A percentile compares a stretch with the other conserved stretches of the same genome.
phyloP scores from a whole-genome alignment of 2,888 invertebrate species.

The Teleogryllus oceanicus region DNA sequence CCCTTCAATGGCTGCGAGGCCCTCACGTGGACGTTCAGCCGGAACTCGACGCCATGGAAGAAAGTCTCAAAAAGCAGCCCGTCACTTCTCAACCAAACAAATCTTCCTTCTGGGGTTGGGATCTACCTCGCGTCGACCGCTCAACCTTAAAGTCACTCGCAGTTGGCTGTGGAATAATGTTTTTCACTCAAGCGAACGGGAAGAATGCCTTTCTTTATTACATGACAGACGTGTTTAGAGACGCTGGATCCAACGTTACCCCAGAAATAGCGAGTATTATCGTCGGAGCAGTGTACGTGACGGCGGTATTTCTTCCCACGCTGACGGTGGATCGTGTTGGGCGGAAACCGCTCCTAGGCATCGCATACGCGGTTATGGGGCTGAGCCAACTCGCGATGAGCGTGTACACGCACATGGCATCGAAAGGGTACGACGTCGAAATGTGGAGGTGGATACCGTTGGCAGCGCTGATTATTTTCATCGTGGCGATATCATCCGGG shows the following conservation, averaged over 20 bases:
- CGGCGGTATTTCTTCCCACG: not conserved
- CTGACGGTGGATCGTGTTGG: not conserved
- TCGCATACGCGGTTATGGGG: not conserved
- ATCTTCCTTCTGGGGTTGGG: not conserved
- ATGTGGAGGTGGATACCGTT: not conserved
- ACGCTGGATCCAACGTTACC: not conserved
- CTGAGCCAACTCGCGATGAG: not conserved
- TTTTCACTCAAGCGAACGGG: not conserved
- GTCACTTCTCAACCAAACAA: not conserved
- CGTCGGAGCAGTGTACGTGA: not conserved
- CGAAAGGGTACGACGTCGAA: not conserved
- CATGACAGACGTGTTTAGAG: not conserved
- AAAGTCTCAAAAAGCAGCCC: too few relatives aligned
- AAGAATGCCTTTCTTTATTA: not conserved
- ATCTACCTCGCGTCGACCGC: not conserved
- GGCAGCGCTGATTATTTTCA: not conserved
- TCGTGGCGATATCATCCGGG: slow-evolving; percentile 50
- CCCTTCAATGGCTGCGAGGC: not conserved
- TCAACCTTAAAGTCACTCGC: not conserved
- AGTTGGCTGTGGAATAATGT: not conserved
- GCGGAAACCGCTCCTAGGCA: not conserved
- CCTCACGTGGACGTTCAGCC: not conserved
- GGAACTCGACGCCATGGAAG: not conserved
- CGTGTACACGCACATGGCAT: not conserved
- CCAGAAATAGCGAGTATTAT: not conserved